These are phyloP conservation scores for Hestina assimilis DNA, from an alignment of 1,140 invertebrate species.

Conservation along the genomic window DNA sequence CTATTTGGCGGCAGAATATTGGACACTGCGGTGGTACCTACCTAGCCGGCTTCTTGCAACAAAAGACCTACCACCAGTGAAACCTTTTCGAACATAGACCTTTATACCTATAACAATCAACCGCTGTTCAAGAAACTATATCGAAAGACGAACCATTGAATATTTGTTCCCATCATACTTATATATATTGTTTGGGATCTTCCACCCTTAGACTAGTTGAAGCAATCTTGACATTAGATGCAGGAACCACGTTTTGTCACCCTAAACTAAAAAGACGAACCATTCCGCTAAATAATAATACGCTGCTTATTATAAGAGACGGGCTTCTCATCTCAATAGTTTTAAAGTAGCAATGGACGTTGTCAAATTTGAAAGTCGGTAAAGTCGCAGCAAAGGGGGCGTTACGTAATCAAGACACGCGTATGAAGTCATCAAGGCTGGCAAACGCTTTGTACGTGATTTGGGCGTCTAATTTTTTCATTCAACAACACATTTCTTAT, in stretches of 20 bases:
- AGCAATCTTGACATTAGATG: slow-evolving; percentile 21
- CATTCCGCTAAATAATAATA: too few relatives aligned
- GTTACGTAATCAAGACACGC: slow-evolving; percentile 35
- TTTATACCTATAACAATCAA: too few relatives aligned
- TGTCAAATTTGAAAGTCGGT: not conserved
- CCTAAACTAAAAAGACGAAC: too few relatives aligned
- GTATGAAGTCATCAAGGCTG: slow-evolving; percentile 43
- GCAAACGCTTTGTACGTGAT: slow-evolving; percentile 40
- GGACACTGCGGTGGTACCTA: too few relatives aligned
- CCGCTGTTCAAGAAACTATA: too few relatives aligned
- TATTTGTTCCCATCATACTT: slow-evolving; percentile 9
- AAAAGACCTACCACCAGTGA: too few relatives aligned
- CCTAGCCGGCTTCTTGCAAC: too few relatives aligned
- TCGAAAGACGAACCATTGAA: slow-evolving; percentile 4
- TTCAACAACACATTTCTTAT: slow-evolving; percentile 29
- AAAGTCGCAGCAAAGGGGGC: not conserved
- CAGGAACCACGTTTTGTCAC: not conserved
- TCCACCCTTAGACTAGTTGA: slow-evolving; percentile 15
- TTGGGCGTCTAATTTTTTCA: slow-evolving; percentile 34
- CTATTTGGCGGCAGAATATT: too few relatives aligned
- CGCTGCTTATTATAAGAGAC: too few relatives aligned
- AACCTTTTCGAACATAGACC: too few relatives aligned
- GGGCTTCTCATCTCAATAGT: not conserved
- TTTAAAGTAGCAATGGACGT: slow-evolving; percentile 5
- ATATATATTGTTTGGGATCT: slow-evolving; percentile 14